Percentiles rank a stretch among this genome's conserved stretches.
Conservation (phyloP, 2,797 vertebrate species). For the Salmo trutta region DNA sequence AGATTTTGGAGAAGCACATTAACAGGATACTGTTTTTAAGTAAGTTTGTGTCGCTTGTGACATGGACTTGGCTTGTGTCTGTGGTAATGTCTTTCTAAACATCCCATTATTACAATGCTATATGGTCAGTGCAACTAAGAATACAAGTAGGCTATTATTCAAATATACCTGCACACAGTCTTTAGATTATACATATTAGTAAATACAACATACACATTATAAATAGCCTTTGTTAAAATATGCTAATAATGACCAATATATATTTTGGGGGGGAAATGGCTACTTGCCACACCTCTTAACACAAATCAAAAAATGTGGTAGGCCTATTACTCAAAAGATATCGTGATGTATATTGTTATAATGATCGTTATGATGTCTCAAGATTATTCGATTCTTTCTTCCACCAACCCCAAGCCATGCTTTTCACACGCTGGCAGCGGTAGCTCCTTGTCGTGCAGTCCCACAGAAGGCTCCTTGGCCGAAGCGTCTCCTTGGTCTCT, state of each 20-base stretch:
- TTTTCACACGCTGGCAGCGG: background rate
- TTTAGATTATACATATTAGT: background rate
- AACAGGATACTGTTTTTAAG: background rate
- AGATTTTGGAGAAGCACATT: background rate
- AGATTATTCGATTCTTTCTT: constrained; percentile 5
- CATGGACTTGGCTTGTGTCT: background rate
- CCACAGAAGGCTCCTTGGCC: background rate
- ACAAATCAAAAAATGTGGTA: background rate
- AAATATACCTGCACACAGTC: background rate
- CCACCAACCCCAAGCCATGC: constrained; percentile 9
- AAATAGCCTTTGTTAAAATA: background rate
- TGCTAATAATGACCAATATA: background rate
- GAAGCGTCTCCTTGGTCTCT: background rate
- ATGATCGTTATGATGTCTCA: constrained; percentile 3
- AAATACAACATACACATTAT: background rate
- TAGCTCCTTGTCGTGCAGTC: constrained; percentile 1
- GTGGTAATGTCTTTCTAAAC: background rate
- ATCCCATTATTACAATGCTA: background rate
- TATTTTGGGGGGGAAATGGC: background rate
- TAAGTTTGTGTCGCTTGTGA: background rate
- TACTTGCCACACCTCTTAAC: background rate
- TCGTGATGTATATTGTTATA: background rate
- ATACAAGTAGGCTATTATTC: background rate
- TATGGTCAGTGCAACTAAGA: background rate
- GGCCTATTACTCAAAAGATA: background rate